Conservation (phyloP, 2,888 invertebrate genomes). For the Aplocera efformata region DNA sequence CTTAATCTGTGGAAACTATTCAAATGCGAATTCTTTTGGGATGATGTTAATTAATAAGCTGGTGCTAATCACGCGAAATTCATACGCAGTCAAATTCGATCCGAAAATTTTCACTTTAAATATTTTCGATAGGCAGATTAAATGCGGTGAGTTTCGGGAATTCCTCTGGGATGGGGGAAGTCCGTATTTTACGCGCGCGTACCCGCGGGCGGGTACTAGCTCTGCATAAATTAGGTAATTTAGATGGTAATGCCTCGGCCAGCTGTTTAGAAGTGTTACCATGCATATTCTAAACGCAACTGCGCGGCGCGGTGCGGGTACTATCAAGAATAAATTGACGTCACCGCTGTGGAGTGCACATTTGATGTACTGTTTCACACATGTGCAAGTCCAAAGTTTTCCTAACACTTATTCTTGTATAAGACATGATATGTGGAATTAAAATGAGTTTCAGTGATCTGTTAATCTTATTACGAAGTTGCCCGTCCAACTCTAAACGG, state of each 20-base stretch:
- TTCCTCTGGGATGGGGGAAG: slow-evolving; percentile 26
- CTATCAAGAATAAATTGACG: slow-evolving; percentile 15
- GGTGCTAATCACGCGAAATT: neutral
- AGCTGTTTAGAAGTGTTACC: slow-evolving; percentile 33
- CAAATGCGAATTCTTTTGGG: slow-evolving; percentile 5
- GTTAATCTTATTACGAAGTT: too few species aligned
- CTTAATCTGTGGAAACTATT: slow-evolving; percentile 7
- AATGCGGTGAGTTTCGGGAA: slow-evolving; percentile 14
- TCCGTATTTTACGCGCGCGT: slow-evolving; percentile 23
- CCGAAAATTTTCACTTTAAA: neutral
- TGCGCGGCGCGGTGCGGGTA: slow-evolving; percentile 14
- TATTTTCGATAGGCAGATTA: slow-evolving; percentile 11
- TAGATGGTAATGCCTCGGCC: slow-evolving; percentile 33
- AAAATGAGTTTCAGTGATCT: too few species aligned
- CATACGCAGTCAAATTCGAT: neutral
- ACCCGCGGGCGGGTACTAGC: slow-evolving; percentile 25
- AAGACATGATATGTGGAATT: too few species aligned
- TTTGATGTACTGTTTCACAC: slow-evolving; percentile 2
- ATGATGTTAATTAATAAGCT: slow-evolving; percentile 9
- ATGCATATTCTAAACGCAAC: slow-evolving; percentile 28
- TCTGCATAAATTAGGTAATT: slow-evolving; percentile 34
- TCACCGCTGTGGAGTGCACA: slow-evolving; percentile 5
- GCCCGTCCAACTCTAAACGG: too few species aligned
- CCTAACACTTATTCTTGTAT: too few species aligned
- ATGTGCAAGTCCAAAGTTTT: too few species aligned